Percentiles rank a stretch among this genome's conserved stretches.
phyloP scores from a whole-genome alignment of 2,113 vertebrate species.

The Raphicerus campestris region DNA sequence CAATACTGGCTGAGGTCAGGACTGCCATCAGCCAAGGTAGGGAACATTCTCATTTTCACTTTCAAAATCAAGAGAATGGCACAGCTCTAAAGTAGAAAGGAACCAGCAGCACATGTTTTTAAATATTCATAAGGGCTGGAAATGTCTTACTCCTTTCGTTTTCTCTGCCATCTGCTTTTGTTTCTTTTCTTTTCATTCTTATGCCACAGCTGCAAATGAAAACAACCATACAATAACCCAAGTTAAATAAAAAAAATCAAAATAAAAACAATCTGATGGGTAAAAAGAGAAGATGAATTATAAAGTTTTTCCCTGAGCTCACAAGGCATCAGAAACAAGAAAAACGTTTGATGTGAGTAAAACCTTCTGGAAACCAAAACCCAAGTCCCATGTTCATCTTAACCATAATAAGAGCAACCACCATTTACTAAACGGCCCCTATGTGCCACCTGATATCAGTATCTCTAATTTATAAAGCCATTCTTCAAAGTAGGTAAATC shows the following conservation, averaged over 20 bases:
- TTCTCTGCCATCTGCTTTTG: slow-evolving; percentile 74
- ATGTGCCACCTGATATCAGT: background rate
- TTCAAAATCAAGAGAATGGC: slow-evolving; percentile 69
- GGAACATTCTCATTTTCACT: slow-evolving; percentile 49
- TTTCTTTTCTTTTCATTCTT: slow-evolving; percentile 76
- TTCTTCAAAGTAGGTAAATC: background rate
- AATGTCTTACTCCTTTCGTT: slow-evolving; percentile 72
- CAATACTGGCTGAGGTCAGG: slow-evolving; percentile 42
- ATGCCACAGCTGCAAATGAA: slow-evolving; percentile 77
- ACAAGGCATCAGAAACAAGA: slow-evolving; percentile 63
- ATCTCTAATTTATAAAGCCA: background rate
- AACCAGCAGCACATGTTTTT: slow-evolving; percentile 69
- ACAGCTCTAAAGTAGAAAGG: slow-evolving; percentile 70
- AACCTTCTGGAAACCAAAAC: slow-evolving; percentile 50
- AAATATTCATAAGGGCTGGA: slow-evolving; percentile 72
- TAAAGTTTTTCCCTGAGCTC: slow-evolving; percentile 75
- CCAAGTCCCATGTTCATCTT: background rate
- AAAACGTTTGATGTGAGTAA: background rate
- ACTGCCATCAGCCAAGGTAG: slow-evolving; percentile 58
- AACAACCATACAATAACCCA: slow-evolving; percentile 77
- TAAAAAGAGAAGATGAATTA: slow-evolving; percentile 81
- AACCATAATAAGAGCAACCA: background rate
- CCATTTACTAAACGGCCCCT: background rate
- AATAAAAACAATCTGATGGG: slow-evolving; percentile 77
- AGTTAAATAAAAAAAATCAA: slow-evolving; percentile 72